These are phyloP conservation scores for Sebastiscus tertius DNA, from an alignment of 2,797 vertebrate species.

Conservation along the genomic window DNA sequence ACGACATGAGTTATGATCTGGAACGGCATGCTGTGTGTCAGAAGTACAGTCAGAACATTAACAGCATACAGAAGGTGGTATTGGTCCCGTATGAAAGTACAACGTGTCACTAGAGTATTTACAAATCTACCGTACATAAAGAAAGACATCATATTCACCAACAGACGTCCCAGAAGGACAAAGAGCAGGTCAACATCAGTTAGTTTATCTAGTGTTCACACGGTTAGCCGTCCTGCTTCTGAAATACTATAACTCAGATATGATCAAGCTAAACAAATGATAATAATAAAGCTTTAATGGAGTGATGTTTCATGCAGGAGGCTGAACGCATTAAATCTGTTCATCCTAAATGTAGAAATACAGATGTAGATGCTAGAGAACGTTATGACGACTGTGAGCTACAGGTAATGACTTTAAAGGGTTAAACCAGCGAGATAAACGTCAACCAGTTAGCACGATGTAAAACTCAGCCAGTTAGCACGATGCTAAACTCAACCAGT, in stretches of 20 bases:
- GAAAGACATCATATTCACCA: neutral
- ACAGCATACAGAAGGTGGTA: neutral
- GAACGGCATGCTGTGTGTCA: neutral
- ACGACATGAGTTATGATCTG: neutral
- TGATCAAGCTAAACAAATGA: no score
- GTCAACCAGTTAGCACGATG: no score
- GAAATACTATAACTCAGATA: neutral
- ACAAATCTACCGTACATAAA: conserved; percentile 17
- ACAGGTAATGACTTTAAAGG: conserved; percentile 42
- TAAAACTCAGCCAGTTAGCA: no score
- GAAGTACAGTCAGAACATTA: neutral
- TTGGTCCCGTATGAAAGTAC: conserved; percentile 28
- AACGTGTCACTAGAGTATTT: conserved; percentile 21
- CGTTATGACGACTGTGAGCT: neutral
- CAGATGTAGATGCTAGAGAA: neutral
- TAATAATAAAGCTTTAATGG: neutral
- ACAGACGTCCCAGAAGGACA: neutral
- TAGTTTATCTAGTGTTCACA: neutral
- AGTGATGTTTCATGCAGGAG: conserved; percentile 35
- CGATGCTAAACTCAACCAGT: no score
- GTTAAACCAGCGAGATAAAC: neutral
- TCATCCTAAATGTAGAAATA: conserved; percentile 8
- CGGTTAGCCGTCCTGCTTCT: neutral
- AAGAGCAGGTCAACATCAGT: neutral
- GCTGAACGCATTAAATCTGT: neutral